Evolutionary conservation across 2,113 vertebrate genomes (phyloP), one percentile per base, ranked within the genome.

Genomic region (Mobula birostris): DNA sequence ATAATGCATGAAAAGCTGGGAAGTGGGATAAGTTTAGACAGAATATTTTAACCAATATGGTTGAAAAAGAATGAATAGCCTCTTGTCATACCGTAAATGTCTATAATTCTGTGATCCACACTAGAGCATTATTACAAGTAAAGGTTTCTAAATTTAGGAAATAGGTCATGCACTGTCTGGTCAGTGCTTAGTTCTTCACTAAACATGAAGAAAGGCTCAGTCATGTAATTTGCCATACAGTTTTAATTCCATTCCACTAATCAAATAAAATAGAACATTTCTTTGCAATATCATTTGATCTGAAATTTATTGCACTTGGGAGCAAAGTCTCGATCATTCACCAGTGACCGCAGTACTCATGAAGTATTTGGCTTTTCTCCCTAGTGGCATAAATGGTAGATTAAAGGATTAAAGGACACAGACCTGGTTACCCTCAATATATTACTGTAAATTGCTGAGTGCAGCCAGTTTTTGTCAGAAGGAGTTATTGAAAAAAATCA

Each of bases 351-450:
- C 32, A 87, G 14, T 94, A 76, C 88, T 95, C 88, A 93, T 93
- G 70, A 95, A 95, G 95, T 95, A 94, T 94, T 96, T 95, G 74
- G 93, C 95, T 87, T 56, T 94, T 32, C 32, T 94, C 95, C 80
- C 0, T 0, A 0, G 0, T 94, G 79, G 94, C 72, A 76, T 77
- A 94, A 83, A 63, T 17, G 0, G 94, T 94, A 94, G 94, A 95
- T 95, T 77, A 91, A 95, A 95, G 87, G 61, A 94, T 92, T 94
- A 95, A 95, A 95, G 94, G 94, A 94, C n/a, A 91, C 66, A 95
- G 36, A 40, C 56, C 77, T 72, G 94, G 78, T 95, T 95, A 91
- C 72, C 94, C 94, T 0, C 95, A 94, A 94, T 90, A 2, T 94
- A 94, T 94, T 95, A 95, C 95, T 94, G 70, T 83, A 40, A 36